Evolutionary conservation across 2,113 vertebrate genomes (phyloP), one percentile per base, ranked within the genome.

Genomic region (Istiophorus platypterus): DNA sequence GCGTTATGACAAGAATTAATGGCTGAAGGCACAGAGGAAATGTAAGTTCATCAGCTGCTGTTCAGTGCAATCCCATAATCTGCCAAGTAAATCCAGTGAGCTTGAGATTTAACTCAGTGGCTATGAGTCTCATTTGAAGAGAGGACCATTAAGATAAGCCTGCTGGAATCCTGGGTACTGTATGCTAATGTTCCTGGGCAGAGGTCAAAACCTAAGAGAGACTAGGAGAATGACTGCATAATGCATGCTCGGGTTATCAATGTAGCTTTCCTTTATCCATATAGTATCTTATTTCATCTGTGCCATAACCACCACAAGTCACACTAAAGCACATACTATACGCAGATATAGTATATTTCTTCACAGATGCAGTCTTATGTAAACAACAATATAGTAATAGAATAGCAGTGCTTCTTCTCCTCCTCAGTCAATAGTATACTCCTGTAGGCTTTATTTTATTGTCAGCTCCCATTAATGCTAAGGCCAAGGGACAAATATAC

Each of bases 381-480:
- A 80, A 75, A 75, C 72, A 39, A 51, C 11, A 39, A 22, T 0
- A 18, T 69, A 47, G 14, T 11, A 24, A 61, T 37, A 80, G 31
- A 74, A 26, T 52, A 67, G 73, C 74, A 17, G 7, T 1, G 34
- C 5, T 49, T 18, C 15, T 64, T 56, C 63, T 71, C 72, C 27
- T 71, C 83, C 31, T 56, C 13, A 65, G 73, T 58, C 41, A 52
- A n/a, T 66, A 42, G 37, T 45, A 80, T 77, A 85, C 34, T 77
- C 57, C 83, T 72, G 1, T 69, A 79, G 27, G 81, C 81, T 82
- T 57, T 74, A 67, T 82, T 85, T 89, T 76, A 82, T 83, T 69
- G 80, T 90, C 87, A 70, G 62, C 76, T 78, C 71, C 70, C 68
- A 64, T 91, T 84, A 73, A 61, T 26, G 54, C 70, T 42, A 12